Base-by-base conservation (phyloP, 2,113 vertebrate genomes). In the Nesospiza acunhae region DNA sequence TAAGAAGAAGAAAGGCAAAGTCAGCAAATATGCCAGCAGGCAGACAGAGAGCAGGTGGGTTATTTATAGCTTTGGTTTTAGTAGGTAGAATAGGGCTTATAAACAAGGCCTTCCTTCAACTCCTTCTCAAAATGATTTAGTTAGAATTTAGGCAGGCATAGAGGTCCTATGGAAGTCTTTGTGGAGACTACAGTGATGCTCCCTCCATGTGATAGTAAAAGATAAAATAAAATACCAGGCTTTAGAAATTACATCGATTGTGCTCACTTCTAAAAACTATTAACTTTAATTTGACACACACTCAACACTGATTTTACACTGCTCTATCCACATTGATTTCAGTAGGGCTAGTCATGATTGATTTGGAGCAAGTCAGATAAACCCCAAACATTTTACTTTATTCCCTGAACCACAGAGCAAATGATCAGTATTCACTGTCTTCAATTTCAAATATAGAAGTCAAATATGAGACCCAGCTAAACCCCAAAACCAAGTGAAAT, bases 21-120 rank as follows among this genome's bases (percentile, higher is more conserved):
- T 69, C 80, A 84, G 26, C 42, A 93, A 91, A 63, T 35, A 66
- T 46, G 79, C 30, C 23, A 33, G 20, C 22, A 89, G 49, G 49
- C 39, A 82, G 44, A 15, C 14, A 81, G 80, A 59, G 33, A 78
- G 30, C 37, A 81, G 70, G 50, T 6, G 6, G 11, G 50, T 85
- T 90, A 93, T 90, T 94, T 85, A 88, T 60, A 79, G 44, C 28
- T 69, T 62, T 67, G 28, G 37, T 58, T 95, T 93, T 21, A 80
- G 42, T 46, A 89, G 19, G 8, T 66, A 59, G 35, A 47, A 81
- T 39, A 78, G 30, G 13, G 50, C 23, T 91, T 70, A 67, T 0
- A 2, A 74, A 78, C 39, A 77, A 58, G n/a, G 55, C 47, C 46
- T 89, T 89, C 73, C 84, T 35, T 58, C 73, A 89, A n/a, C 10